These are phyloP conservation scores for Menidia menidia DNA, from an alignment of 2,797 vertebrate genomes.

Conservation along the genomic window DNA sequence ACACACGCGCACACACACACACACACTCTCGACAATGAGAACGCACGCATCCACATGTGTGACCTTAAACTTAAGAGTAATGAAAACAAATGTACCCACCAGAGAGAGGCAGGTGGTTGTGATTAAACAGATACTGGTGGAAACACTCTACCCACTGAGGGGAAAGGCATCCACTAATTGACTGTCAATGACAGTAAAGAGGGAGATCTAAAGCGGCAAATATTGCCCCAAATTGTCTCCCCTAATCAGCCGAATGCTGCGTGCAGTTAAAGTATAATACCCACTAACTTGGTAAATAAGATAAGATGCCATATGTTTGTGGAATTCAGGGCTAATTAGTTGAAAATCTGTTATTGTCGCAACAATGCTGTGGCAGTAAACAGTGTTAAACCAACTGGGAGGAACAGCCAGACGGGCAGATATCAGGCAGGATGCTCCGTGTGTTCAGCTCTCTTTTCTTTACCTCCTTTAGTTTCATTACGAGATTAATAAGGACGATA, in stretches of 20 bases:
- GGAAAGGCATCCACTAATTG: constrained; percentile 71
- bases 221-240: constrained; percentile 66
- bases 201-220: constrained; percentile 62
- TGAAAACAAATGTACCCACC: constrained; percentile 16
- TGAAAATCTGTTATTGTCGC: constrained; percentile 43
- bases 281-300: constrained; percentile 50
- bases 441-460: too few relatives aligned
- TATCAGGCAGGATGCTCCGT: background rate
- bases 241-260: constrained; percentile 45
- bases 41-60: constrained; percentile 16
- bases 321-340: constrained; percentile 62
- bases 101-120: constrained; percentile 30
- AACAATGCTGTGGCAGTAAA: constrained; percentile 36
- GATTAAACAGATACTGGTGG: constrained; percentile 64
- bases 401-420: background rate
- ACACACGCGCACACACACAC: background rate
- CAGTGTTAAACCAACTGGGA: constrained; percentile 30
- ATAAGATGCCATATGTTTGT: constrained; percentile 60
- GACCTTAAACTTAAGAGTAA: background rate
- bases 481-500: background rate
- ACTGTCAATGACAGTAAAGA: constrained; percentile 66
- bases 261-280: constrained; percentile 59
- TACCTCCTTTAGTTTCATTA: too few relatives aligned
- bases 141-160: constrained; percentile 49
- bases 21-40: constrained; percentile 19